Conservation (phyloP, 2,797 vertebrate genomes). For the Pseudochirops cupreus region DNA sequence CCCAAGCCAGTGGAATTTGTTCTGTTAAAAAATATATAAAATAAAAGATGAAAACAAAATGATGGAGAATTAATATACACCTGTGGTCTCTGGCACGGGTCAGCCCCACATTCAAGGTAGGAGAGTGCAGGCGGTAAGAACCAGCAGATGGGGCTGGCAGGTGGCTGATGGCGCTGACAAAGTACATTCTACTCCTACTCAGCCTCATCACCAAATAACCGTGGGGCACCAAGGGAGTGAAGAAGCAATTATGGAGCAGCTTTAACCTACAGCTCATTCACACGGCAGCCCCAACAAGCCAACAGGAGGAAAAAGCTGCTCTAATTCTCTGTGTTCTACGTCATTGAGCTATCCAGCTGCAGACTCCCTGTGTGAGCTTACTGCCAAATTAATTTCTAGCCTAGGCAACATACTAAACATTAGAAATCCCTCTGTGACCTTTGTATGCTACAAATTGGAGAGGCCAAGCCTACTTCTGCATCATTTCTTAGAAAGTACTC, state of each 20-base stretch:
- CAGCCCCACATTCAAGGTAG: background rate
- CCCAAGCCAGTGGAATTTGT: slow-evolving; percentile 42
- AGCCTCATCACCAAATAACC: slow-evolving; percentile 25
- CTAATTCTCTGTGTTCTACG: background rate
- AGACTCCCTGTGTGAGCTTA: slow-evolving; percentile 3
- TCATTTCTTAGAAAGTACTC: slow-evolving; percentile 26
- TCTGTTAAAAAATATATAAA: background rate
- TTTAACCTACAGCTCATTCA: background rate
- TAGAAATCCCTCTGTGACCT: slow-evolving; percentile 43
- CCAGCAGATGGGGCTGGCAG: slow-evolving; percentile 69
- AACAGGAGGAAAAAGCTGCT: background rate
- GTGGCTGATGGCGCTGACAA: slow-evolving; percentile 37
- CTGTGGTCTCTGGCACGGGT: background rate
- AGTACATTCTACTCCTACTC: background rate
- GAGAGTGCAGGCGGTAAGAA: background rate
- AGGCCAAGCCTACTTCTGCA: slow-evolving; percentile 15
- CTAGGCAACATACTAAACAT: slow-evolving; percentile 29
- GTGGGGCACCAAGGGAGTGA: background rate
- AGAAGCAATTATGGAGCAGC: background rate
- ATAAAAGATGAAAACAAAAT: background rate
- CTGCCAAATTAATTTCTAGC: slow-evolving; percentile 53
- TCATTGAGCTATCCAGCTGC: slow-evolving; percentile 19
- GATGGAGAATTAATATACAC: slow-evolving; percentile 16
- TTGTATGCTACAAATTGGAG: slow-evolving; percentile 9
- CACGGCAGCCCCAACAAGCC: background rate